A percentile compares a stretch with the other conserved stretches of the same genome.
Evolutionary conservation across 1,140 invertebrate genomes (phyloP).

Genomic region (Potamilus streckersoni): DNA sequence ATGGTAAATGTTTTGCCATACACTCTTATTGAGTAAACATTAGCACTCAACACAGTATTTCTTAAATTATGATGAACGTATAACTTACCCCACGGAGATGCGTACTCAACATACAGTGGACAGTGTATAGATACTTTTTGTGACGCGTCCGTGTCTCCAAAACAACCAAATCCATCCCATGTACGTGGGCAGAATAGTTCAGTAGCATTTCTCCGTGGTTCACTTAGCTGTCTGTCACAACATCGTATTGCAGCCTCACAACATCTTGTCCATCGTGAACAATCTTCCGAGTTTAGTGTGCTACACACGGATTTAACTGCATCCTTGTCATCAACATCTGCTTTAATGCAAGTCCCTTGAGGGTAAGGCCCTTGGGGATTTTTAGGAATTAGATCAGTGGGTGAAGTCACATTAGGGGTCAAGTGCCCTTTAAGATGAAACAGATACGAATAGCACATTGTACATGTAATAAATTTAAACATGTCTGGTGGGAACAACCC

Average conservation of each 20-base stretch:
- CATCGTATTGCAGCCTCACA: conserved; percentile 35
- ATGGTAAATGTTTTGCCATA: too few relatives aligned
- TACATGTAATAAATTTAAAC: conserved; percentile 32
- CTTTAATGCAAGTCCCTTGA: conserved; percentile 14
- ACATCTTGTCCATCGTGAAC: conserved; percentile 37
- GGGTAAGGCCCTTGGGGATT: neutral
- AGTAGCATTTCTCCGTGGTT: neutral
- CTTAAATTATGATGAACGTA: too few relatives aligned
- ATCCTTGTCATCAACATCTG: conserved; percentile 31
- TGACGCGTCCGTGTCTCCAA: conserved; percentile 31
- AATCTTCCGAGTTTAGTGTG: conserved; percentile 27
- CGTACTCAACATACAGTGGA: conserved; percentile 39
- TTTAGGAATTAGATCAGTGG: conserved; percentile 11
- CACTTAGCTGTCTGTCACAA: conserved; percentile 30
- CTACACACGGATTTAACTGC: conserved; percentile 16
- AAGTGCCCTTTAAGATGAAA: conserved; percentile 15
- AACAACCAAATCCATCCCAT: conserved; percentile 53
- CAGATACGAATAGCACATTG: conserved; percentile 38
- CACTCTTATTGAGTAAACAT: too few relatives aligned
- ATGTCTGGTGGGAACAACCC: conserved; percentile 7
- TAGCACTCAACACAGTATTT: too few relatives aligned
- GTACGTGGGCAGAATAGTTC: conserved; percentile 39
- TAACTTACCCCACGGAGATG: conserved; percentile 24
- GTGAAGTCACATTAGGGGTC: conserved; percentile 1
- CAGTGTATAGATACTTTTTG: conserved; percentile 26